Evolutionary conservation across 2,797 vertebrate species (phyloP), one percentile per base, ranked within the genome.

Genomic region (Spondyliosoma cantharus): DNA sequence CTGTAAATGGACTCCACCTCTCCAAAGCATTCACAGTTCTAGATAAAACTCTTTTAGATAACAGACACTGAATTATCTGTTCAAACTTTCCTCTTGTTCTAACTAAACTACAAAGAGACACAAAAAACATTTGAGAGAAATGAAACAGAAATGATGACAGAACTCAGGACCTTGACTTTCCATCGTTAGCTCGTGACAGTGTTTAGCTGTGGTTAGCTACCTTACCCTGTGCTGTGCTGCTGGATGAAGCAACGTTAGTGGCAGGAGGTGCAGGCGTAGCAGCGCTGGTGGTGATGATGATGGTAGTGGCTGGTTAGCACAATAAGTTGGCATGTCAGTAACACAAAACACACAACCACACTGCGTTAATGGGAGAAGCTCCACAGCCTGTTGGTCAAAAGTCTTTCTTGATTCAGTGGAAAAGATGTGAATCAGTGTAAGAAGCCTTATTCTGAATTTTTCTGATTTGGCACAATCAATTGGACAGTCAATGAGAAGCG

Each of bases 161-260:
- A 25, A 60, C 25, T 52, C 50, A 52, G 32, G 14, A 7, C 42
- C 24, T 24, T 42, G 54, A 54, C 17, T 25, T 3, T 2, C 11
- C 5, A 2, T n/a, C 1, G 7, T 60, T 45, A 43, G 27, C 43
- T 63, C 5, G 27, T 14, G 4, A 16, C 6, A 27, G 3, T 13
- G 13, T 9, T 12, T 4, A 15, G 24, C 32, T 4, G 1, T 3
- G 17, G 27, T 62, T 25, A 27, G 62, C 86, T 74, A 75, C 71
- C 90, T 93, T 92, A 93, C 90, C 91, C 83, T 81, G 48, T 53
- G 83, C 16, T 11, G 78, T 25, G 22, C 71, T 89, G 81, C 46
- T 75, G 85, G 65, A 6, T 72, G 86, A 58, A 75, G 83, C 70
- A 75, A 45, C 59, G 32, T 83, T 83, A 82, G 74, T 73, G 59